Evolutionary conservation across 2,888 invertebrate genomes (phyloP).

Genomic region (Tetramorium bicarinatum): DNA sequence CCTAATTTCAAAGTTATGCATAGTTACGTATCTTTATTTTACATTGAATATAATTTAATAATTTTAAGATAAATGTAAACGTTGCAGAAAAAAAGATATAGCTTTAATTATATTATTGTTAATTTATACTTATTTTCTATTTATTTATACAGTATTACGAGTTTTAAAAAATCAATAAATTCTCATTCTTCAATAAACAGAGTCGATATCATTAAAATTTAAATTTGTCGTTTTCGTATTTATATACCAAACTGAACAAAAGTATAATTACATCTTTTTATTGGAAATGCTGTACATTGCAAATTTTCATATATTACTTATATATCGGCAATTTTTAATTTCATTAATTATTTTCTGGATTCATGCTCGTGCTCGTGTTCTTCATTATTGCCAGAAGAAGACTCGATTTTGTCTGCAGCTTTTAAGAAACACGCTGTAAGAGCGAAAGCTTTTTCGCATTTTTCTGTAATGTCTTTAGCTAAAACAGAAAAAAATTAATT

Average conservation of each 20-base stretch:
- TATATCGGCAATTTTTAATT: background rate
- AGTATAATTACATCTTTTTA: background rate
- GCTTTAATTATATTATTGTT: too few species aligned
- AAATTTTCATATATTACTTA: background rate
- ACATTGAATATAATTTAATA: too few species aligned
- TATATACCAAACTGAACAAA: background rate
- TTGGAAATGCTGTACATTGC: background rate
- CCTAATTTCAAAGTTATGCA: too few species aligned
- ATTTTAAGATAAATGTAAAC: too few species aligned
- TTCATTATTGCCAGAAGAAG: background rate
- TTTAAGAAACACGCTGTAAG: background rate
- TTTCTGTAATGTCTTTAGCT: slow-evolving; percentile 13
- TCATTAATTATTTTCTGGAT: background rate
- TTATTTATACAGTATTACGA: background rate
- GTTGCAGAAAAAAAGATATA: too few species aligned
- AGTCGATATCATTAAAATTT: background rate
- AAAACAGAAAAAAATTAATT: slow-evolving; percentile 14
- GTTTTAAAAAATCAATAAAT: background rate
- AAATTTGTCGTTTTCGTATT: background rate
- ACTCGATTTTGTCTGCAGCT: background rate
- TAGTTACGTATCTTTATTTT: too few species aligned
- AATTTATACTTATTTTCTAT: background rate
- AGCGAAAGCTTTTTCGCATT: background rate
- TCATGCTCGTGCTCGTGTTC: background rate
- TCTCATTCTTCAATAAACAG: too few species aligned